Evolutionary conservation across 2,797 vertebrate genomes (phyloP), one percentile per base, ranked within the genome.

Genomic region (Lithobates sylvaticus): DNA sequence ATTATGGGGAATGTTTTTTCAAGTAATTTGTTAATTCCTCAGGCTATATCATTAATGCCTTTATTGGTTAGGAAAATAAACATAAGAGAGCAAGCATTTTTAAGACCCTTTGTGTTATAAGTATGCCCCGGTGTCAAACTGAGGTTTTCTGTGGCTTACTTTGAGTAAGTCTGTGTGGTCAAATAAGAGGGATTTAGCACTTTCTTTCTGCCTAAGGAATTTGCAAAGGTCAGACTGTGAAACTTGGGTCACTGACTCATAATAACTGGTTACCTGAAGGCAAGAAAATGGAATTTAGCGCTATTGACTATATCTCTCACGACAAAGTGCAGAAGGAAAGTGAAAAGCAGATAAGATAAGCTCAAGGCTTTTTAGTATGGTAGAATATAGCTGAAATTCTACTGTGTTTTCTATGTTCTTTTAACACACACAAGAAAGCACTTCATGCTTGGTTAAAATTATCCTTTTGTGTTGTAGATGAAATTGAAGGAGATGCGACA

Each of bases 21-120:
- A 75, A 67, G 58, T 69, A 50, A 85, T 85, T 74, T 85, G 84
- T 85, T 80, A 54, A 50, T 32, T 76, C 78, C 72, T 71, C 13
- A 61, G 64, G 72, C 78, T 61, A 71, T 61, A 36, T 58, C 42
- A 76, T 61, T 86, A 81, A 76, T 61, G 64, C 10, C 23, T 76
- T 68, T 32, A 86, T 69, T 54, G 29, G 42, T 76, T 69, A 81
- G 44, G 47, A 79, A 47, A 86, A 81, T 80, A 85, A 68, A 27
- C 76, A 15, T n/a, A 67, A 42, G 27, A 26, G 10, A 67, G 58
- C 2, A 39, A 58, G 75, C 69, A 58, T 47, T 67, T 72, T 73
- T 27, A 16, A 58, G 65, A 18, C 21, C 78, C n/a, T 67, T 50
- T 61, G 26, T 67, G 36, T 50, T 68, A 39, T 67, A 50, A 74